Evolutionary conservation across 2,888 invertebrate species (phyloP), one percentile per base, ranked within the genome.

Genomic region (Hipparchia semele): DNA sequence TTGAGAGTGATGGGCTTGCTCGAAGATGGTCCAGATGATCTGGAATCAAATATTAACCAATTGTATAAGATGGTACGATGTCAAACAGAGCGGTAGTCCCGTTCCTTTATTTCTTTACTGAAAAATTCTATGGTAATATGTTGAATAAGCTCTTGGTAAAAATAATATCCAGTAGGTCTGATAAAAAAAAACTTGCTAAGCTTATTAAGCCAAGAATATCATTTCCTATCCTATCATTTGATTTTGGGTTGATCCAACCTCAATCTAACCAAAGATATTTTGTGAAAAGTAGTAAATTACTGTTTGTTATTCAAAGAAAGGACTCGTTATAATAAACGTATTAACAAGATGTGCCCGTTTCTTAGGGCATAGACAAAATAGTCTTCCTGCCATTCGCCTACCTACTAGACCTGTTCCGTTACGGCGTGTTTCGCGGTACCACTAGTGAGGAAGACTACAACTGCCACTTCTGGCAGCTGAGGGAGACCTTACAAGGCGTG

Each of bases 361-460:
- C 0, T 84, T 10, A 95, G 94, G 96, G 96, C 13, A 88, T 97
- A 39, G 95, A 96, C 13, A 96, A 97, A 82, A 95, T 97, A 13
- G 95, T 96, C 0, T 96, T 96, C 83, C 88, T 97, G 2, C 96
- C 97, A 0, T 96, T 95, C 79, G 96, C 92, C 1, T 96, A 96
- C 80, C 89, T 96, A 0, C 94, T 97, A 79, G 97, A 97, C 73
- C 83, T 95, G 53, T 96, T 95, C 89, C 94, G 97, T 70, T 96
- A 96, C 89, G 95, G 95, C 65, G 94, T 96, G 0, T 96, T 96
- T 86, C 91, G 95, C 0, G 96, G 96, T 0, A 94, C 94, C 74
- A 95, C 95, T 0, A 86, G 90, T 0, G 87, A 94, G 0, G 90
- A 94, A 8, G 92, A 95, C 73, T 96, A 96, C 83, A 96, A 96